Percentiles rank a stretch among this genome's conserved stretches.
Evolutionary conservation across 2,113 vertebrate genomes (phyloP).

Genomic region (Malurus cyaneus): DNA sequence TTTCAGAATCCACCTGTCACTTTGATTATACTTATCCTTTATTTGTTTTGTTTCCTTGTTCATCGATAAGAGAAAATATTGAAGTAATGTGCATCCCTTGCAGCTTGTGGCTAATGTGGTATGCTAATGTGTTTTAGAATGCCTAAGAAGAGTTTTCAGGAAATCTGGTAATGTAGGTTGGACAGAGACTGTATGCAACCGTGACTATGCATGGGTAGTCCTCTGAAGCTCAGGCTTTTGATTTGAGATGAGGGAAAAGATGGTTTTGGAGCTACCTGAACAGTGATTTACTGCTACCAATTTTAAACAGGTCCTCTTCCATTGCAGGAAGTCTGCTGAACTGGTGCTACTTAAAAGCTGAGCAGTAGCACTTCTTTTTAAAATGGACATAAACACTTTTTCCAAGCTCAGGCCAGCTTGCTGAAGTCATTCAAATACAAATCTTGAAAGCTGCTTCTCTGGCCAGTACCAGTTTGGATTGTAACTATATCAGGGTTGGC

Average conservation of each 20-base stretch:
- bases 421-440: not conserved
- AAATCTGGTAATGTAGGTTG: not conserved
- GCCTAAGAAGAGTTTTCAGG: not conserved
- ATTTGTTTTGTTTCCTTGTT: not conserved
- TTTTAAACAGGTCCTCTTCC: not conserved
- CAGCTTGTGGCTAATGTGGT: not conserved
- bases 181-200: not conserved
- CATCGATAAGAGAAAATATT: conserved; percentile 17
- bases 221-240: not conserved
- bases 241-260: not conserved
- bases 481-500: not conserved
- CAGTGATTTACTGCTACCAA: not conserved
- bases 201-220: not conserved
- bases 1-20: conserved; percentile 34
- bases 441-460: not conserved
- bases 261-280: not conserved
- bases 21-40: not conserved
- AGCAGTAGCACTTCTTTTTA: not conserved
- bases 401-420: not conserved
- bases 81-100: not conserved
- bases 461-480: not conserved
- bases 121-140: not conserved
- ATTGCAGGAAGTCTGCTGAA: not conserved
- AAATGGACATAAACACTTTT: not conserved
- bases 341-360: not conserved